Conservation (phyloP, 2,888 invertebrate genomes). For the Brachynemurus nebulosus region DNA sequence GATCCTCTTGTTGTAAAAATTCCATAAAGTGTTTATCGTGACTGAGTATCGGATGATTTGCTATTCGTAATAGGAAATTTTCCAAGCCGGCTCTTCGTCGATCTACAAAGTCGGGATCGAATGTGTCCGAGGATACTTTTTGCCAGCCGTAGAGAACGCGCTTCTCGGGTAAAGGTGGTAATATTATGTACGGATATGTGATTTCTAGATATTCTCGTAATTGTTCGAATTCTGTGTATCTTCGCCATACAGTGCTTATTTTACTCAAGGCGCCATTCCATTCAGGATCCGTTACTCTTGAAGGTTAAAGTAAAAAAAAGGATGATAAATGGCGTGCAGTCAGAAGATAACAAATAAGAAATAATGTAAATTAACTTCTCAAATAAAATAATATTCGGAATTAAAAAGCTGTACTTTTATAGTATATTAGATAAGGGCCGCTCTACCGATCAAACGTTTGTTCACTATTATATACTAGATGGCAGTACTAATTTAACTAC, state of each 20-base stretch:
- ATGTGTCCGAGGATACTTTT: conserved; percentile 60
- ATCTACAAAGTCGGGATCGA: conserved; percentile 74
- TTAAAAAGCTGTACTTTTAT: too few relatives aligned
- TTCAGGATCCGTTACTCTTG: conserved; percentile 49
- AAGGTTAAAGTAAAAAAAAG: too few relatives aligned
- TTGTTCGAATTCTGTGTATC: conserved; percentile 76
- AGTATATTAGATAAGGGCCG: too few relatives aligned
- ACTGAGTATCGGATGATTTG: conserved; percentile 58
- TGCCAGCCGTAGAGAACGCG: conserved; percentile 63
- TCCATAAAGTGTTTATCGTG: conserved; percentile 63
- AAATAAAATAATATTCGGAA: not conserved
- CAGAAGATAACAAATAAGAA: not conserved
- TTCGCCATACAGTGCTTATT: conserved; percentile 56
- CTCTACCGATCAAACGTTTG: too few relatives aligned
- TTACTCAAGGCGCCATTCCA: conserved; percentile 45
- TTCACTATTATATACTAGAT: too few relatives aligned
- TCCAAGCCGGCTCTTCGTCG: conserved; percentile 68
- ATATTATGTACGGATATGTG: conserved; percentile 63
- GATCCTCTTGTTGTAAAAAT: conserved; percentile 64
- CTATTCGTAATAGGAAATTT: conserved; percentile 62
- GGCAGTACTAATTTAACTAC: too few relatives aligned
- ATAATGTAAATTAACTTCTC: not conserved
- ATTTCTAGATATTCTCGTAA: conserved; percentile 62
- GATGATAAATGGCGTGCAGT: too few relatives aligned
- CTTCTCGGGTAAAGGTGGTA: conserved; percentile 74